Evolutionary conservation across 1,140 invertebrate species (phyloP).

Genomic region (Cepaea nemoralis): DNA sequence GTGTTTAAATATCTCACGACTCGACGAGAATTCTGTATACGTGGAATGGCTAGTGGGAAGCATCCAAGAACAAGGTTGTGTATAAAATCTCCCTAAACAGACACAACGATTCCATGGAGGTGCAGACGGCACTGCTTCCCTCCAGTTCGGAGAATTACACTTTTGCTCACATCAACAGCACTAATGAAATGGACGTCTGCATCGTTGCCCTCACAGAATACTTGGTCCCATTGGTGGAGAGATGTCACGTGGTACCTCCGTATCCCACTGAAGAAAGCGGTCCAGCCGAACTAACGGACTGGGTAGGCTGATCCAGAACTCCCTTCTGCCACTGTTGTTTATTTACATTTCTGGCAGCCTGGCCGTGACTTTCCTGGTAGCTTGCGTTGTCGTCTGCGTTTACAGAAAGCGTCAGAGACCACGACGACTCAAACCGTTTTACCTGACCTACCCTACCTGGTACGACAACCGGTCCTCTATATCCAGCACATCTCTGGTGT

Average conservation of each 20-base stretch:
- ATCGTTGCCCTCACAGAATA: neutral
- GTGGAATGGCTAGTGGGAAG: neutral
- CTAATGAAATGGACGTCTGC: neutral
- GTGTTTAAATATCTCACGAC: constrained; percentile 4
- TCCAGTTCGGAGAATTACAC: neutral
- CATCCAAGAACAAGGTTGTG: neutral
- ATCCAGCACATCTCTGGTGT: neutral
- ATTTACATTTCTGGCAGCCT: constrained; percentile 23
- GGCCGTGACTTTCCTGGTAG: constrained; percentile 3
- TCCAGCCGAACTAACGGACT: neutral
- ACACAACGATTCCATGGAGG: neutral
- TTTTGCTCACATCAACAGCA: neutral
- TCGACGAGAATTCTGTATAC: neutral
- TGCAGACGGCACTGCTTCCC: neutral
- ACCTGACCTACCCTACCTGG: constrained; percentile 9
- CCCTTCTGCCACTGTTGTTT: constrained; percentile 17
- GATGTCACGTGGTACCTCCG: neutral
- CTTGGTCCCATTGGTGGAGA: neutral
- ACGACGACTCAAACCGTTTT: neutral
- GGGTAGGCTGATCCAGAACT: neutral
- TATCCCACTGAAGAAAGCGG: too few relatives aligned
- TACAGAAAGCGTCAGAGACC: neutral
- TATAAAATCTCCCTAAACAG: neutral
- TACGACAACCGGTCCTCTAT: constrained; percentile 3
- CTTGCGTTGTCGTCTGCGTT: constrained; percentile 19